Evolutionary conservation across 2,888 invertebrate genomes (phyloP).

Genomic region (Dyspetes luteomarginatus): DNA sequence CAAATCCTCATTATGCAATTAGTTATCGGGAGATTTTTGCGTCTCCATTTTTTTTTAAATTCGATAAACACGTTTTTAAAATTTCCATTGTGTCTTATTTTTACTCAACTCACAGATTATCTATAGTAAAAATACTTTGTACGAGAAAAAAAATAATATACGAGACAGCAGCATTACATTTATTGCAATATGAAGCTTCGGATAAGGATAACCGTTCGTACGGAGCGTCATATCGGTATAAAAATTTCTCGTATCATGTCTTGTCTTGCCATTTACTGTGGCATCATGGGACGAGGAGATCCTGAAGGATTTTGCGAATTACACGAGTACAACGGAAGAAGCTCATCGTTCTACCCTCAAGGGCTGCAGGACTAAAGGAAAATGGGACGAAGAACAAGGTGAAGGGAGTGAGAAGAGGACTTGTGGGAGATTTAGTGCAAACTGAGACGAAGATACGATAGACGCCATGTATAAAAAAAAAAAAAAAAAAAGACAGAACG

Average conservation of each 20-base stretch:
- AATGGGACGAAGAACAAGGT: not conserved
- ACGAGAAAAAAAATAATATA: not conserved
- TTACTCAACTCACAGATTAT: no score
- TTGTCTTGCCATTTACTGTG: not conserved
- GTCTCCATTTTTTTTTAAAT: no score
- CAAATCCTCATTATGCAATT: no score
- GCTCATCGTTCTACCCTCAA: conserved; percentile 52
- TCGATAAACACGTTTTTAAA: no score
- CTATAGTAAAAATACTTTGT: no score
- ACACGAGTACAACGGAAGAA: conserved; percentile 40
- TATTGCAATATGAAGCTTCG: conserved; percentile 18
- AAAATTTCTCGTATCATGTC: conserved; percentile 13
- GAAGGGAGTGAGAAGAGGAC: conserved; percentile 14
- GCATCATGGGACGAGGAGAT: conserved; percentile 26
- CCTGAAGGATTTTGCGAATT: conserved; percentile 60
- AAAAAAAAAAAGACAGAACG: not conserved
- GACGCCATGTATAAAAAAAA: conserved; percentile 27
- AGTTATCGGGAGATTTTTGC: no score
- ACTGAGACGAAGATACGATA: conserved; percentile 30
- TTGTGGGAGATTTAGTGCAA: conserved; percentile 40
- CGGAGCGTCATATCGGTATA: conserved; percentile 9
- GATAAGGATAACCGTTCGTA: not conserved
- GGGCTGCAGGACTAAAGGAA: conserved; percentile 40
- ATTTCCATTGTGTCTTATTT: no score
- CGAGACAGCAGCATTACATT: not conserved